These are phyloP conservation scores for Euleptes europaea DNA, from an alignment of 2,113 vertebrate genomes.

Conservation along the genomic window DNA sequence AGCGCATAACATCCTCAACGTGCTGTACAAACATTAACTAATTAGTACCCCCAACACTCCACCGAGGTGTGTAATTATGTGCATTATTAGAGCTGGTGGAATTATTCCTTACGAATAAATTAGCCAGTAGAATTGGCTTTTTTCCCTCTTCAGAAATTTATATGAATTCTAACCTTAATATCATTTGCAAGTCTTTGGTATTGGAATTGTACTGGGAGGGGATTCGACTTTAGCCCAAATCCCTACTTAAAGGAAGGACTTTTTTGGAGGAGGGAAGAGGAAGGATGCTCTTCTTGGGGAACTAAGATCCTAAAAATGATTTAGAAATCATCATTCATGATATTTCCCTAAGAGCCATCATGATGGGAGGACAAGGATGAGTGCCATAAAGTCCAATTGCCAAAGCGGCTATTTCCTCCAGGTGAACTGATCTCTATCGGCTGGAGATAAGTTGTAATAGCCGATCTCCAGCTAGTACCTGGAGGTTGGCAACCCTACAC, in stretches of 20 bases:
- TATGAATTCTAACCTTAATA: constrained; percentile 23
- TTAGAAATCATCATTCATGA: not conserved
- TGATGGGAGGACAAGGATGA: not conserved
- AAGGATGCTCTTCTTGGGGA: not conserved
- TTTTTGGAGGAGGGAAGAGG: too few species aligned
- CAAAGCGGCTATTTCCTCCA: too few species aligned
- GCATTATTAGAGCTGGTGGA: constrained; percentile 53
- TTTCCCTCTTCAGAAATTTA: not conserved
- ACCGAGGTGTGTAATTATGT: constrained; percentile 65
- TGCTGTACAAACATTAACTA: constrained; percentile 72
- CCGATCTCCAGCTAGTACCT: too few species aligned
- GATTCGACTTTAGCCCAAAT: not conserved
- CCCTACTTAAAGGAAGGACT: too few species aligned
- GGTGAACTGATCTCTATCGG: too few species aligned
- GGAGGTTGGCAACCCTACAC: too few species aligned
- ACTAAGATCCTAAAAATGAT: not conserved
- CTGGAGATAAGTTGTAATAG: too few species aligned
- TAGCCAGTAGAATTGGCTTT: constrained; percentile 27
- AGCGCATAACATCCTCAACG: constrained; percentile 49
- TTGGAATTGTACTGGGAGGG: not conserved
- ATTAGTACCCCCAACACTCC: constrained; percentile 66
- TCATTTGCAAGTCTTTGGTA: not conserved
- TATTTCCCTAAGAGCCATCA: not conserved
- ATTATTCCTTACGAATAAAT: constrained; percentile 53
- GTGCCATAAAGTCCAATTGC: too few species aligned